A percentile compares a stretch with the other conserved stretches of the same genome.
These are phyloP conservation scores for Rhodophaea formosa DNA, from an alignment of 2,888 invertebrate species.

Conservation along the genomic window DNA sequence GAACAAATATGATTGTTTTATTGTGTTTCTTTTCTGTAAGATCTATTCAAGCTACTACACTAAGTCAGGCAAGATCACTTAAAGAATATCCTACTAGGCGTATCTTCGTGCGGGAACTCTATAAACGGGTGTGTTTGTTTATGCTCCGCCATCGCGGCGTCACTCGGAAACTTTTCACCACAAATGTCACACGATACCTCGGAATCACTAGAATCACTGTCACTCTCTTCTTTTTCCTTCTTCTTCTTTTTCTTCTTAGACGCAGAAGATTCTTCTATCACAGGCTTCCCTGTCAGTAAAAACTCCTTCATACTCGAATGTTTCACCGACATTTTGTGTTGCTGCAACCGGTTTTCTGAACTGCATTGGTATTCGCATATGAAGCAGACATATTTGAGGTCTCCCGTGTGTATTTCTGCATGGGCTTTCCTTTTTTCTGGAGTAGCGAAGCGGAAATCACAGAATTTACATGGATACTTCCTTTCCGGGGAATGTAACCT, in stretches of 20 bases:
- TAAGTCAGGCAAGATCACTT: slow-evolving; percentile 54
- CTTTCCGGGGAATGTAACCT: slow-evolving; percentile 64
- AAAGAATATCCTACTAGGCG: slow-evolving; percentile 75
- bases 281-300: slow-evolving; percentile 55
- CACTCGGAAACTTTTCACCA: slow-evolving; percentile 60
- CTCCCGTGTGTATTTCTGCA: slow-evolving; percentile 68
- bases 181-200: slow-evolving; percentile 67
- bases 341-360: slow-evolving; percentile 64
- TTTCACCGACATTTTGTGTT: slow-evolving; percentile 64
- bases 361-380: slow-evolving; percentile 74
- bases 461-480: slow-evolving; percentile 70
- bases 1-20: neutral
- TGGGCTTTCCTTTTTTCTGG: slow-evolving; percentile 65
- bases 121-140: slow-evolving; percentile 75
- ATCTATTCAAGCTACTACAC: neutral
- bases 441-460: slow-evolving; percentile 71
- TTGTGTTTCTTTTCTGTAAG: too few relatives aligned
- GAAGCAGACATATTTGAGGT: slow-evolving; percentile 74
- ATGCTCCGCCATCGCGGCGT: slow-evolving; percentile 63
- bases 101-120: slow-evolving; percentile 73
- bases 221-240: slow-evolving; percentile 47
- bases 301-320: slow-evolving; percentile 69
- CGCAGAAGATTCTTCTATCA: slow-evolving; percentile 47
- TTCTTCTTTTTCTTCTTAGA: slow-evolving; percentile 46
- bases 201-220: slow-evolving; percentile 27